phyloP scores from a whole-genome alignment of 2,797 vertebrate genomes.

The Falco peregrinus region DNA sequence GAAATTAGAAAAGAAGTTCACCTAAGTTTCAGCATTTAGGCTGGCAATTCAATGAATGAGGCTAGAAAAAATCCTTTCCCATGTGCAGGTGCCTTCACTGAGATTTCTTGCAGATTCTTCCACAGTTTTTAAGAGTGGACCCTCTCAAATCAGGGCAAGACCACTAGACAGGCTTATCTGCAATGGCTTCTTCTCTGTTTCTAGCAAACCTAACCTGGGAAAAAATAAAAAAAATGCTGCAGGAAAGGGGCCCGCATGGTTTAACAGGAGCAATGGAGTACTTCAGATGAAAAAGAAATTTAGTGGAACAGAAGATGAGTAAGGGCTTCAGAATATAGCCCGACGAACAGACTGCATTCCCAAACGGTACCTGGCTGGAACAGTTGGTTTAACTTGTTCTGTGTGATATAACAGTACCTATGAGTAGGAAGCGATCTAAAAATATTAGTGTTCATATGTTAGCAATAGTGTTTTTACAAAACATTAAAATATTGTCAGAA shows the following conservation, averaged over 20 bases:
- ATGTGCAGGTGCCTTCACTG: not conserved
- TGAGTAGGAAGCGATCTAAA: slow-evolving; percentile 30
- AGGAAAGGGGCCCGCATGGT: not conserved
- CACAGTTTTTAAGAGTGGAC: not conserved
- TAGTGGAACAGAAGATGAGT: not conserved
- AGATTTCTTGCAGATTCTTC: not conserved
- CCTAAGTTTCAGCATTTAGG: not conserved
- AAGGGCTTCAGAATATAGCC: not conserved
- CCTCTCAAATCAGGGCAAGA: not conserved
- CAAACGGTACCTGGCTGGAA: slow-evolving; percentile 22
- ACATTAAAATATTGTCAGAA: slow-evolving; percentile 34
- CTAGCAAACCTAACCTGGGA: not conserved
- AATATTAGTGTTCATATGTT: slow-evolving; percentile 24
- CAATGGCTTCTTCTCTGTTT: not conserved
- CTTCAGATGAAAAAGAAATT: not conserved
- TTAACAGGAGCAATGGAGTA: not conserved
- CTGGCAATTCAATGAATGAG: not conserved
- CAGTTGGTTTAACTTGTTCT: slow-evolving; percentile 29
- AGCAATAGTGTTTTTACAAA: slow-evolving; percentile 17
- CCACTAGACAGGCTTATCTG: not conserved
- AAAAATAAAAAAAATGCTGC: not conserved
- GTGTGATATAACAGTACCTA: slow-evolving; percentile 12
- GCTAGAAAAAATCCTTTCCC: not conserved
- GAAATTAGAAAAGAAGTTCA: not conserved
- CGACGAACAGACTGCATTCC: not conserved